Conservation (phyloP, 2,113 vertebrate species). For the Seriola rivoliana region DNA sequence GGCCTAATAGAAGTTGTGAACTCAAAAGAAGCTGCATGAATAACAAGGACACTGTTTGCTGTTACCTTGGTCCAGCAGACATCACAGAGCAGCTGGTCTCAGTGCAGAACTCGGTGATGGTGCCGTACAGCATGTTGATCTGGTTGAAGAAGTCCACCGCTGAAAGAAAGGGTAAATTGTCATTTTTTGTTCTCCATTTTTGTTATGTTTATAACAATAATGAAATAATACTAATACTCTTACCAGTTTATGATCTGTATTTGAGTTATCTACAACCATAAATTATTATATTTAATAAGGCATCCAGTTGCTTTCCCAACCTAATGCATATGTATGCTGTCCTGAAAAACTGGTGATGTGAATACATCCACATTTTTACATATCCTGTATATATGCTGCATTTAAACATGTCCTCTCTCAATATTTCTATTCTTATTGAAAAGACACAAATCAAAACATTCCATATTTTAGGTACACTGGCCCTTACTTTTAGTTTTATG, state of each 20-base stretch:
- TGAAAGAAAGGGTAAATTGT: constrained; percentile 53
- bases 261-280: neutral
- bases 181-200: neutral
- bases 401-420: no score
- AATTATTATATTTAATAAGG: neutral
- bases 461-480: no score
- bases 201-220: neutral
- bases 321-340: neutral
- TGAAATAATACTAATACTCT: neutral
- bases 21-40: neutral
- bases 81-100: constrained; percentile 94
- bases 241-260: neutral
- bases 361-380: no score
- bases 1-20: neutral
- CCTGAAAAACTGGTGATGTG: neutral
- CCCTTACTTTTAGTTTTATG: neutral
- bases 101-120: constrained; percentile 97
- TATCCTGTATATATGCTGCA: no score
- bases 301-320: neutral
- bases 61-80: constrained; percentile 95
- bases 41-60: neutral
- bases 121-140: constrained; percentile 98
- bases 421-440: no score
- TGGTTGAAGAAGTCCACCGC: constrained; percentile 99
- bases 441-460: no score